A percentile compares a stretch with the other conserved stretches of the same genome.
phyloP scores from a whole-genome alignment of 2,797 vertebrate genomes.

The Cossypha caffra region DNA sequence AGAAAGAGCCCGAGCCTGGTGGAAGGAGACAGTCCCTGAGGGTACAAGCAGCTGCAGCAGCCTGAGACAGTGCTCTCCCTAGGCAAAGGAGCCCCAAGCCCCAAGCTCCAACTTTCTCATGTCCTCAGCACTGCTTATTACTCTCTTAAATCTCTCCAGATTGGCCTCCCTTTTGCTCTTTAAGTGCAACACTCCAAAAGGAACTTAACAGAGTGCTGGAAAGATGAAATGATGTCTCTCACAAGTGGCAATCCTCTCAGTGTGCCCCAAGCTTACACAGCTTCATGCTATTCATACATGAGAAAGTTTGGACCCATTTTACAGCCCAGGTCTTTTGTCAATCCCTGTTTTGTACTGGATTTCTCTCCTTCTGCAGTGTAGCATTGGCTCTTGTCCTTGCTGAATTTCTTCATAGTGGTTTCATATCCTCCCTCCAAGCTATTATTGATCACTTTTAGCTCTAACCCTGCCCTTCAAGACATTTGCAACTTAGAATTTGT shows the following conservation, averaged over 20 bases:
- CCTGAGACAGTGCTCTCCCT: neutral
- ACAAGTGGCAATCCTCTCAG: neutral
- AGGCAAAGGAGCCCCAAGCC: fast-evolving
- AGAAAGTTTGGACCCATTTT: neutral
- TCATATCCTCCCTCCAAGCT: neutral
- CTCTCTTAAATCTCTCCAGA: neutral
- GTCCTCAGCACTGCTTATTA: neutral
- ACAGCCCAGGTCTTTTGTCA: neutral
- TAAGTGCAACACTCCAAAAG: neutral
- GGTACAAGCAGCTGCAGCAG: neutral
- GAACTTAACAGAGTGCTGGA: neutral
- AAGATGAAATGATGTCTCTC: neutral
- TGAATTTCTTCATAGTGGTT: neutral
- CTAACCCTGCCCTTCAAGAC: neutral
- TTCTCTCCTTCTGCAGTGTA: neutral
- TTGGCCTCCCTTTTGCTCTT: neutral
- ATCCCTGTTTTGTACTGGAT: neutral
- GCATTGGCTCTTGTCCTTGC: neutral
- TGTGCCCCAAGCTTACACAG: neutral
- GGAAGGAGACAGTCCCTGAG: neutral
- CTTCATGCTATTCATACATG: neutral
- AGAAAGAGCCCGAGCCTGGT: neutral
- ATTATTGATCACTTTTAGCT: neutral
- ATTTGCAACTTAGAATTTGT: neutral
- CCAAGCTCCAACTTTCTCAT: neutral